Evolutionary conservation across 2,113 vertebrate genomes (phyloP).

Genomic region (Sigmodon hispidus): DNA sequence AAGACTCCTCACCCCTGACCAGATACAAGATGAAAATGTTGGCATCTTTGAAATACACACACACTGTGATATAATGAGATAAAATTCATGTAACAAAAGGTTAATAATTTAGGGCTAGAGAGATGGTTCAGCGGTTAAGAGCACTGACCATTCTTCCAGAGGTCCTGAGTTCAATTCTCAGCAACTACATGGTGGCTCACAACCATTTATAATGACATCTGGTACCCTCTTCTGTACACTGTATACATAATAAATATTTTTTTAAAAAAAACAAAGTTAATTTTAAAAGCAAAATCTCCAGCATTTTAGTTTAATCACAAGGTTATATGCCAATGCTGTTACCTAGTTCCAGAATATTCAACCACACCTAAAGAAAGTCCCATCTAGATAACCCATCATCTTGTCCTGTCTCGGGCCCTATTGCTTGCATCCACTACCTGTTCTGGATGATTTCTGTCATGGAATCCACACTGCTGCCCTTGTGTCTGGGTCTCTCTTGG

Average conservation of each 20-base stretch:
- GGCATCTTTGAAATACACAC: background rate
- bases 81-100: background rate
- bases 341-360: background rate
- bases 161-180: too few relatives aligned
- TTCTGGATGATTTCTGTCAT: rapidly evolving
- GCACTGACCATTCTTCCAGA: too few relatives aligned
- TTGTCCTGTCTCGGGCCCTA: rapidly evolving
- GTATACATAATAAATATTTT: too few relatives aligned
- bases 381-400: rapidly evolving
- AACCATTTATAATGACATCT: too few relatives aligned
- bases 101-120: too few relatives aligned
- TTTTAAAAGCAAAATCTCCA: background rate
- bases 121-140: too few relatives aligned
- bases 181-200: too few relatives aligned
- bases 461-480: background rate
- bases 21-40: background rate
- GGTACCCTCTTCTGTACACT: too few relatives aligned
- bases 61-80: background rate
- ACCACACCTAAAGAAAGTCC: background rate
- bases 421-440: background rate
- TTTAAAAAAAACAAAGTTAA: too few relatives aligned
- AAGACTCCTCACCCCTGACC: background rate
- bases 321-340: rapidly evolving
- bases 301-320: background rate
- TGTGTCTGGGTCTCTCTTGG: background rate